These are phyloP conservation scores for Scaptodrosophila lebanonensis DNA, from an alignment of 1,140 invertebrate species.

Conservation along the genomic window DNA sequence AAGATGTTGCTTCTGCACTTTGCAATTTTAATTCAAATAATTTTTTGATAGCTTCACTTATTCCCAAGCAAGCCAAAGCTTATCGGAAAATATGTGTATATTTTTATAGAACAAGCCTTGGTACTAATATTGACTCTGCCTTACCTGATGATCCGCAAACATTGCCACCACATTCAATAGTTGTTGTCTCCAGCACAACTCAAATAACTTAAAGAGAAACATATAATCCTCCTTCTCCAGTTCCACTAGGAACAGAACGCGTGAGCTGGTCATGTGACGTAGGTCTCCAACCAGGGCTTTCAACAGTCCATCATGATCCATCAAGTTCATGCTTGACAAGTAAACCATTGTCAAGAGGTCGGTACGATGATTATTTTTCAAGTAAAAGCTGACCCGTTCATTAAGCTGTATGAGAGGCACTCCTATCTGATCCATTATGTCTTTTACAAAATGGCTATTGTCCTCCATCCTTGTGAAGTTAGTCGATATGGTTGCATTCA, in stretches of 20 bases:
- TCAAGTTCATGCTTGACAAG: slow-evolving; percentile 13
- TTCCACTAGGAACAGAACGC: slow-evolving; percentile 48
- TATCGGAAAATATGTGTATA: too few relatives aligned
- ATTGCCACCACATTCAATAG: slow-evolving; percentile 56
- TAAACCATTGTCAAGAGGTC: slow-evolving; percentile 30
- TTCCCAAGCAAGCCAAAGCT: too few relatives aligned
- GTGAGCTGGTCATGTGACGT: slow-evolving; percentile 45
- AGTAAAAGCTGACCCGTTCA: slow-evolving; percentile 35
- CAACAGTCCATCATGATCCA: slow-evolving; percentile 27
- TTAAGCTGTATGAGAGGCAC: slow-evolving; percentile 43
- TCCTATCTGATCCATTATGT: slow-evolving; percentile 29
- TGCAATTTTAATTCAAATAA: too few relatives aligned
- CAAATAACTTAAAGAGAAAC: slow-evolving; percentile 33
- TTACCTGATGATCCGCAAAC: slow-evolving; percentile 43
- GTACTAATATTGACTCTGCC: too few relatives aligned
- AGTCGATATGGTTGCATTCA: slow-evolving; percentile 11
- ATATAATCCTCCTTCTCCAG: not conserved
- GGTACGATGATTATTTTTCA: slow-evolving; percentile 28
- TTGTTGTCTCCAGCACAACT: slow-evolving; percentile 46
- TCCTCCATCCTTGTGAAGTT: not conserved
- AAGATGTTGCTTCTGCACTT: too few relatives aligned
- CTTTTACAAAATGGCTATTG: slow-evolving; percentile 6
- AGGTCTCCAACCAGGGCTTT: slow-evolving; percentile 41
- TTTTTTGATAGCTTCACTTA: too few relatives aligned
- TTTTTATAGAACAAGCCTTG: too few relatives aligned